phyloP scores from a whole-genome alignment of 2,888 invertebrate genomes.

The Yponomeuta evonymella region DNA sequence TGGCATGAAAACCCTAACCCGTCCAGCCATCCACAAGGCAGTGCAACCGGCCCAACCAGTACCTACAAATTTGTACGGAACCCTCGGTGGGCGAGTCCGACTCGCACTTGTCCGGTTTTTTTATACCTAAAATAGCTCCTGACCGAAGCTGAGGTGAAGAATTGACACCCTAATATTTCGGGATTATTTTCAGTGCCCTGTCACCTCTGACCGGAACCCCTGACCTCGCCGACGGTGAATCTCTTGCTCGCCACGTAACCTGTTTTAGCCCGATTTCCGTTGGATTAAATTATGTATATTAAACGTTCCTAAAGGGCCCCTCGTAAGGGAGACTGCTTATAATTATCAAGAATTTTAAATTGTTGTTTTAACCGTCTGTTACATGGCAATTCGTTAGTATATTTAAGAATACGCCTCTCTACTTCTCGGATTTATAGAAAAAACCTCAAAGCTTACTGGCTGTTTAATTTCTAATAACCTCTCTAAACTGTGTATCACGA shows the following conservation, averaged over 20 bases:
- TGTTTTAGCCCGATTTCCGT: conserved; percentile 40
- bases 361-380: too few relatives aligned
- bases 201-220: conserved; percentile 56
- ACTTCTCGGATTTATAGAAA: too few relatives aligned
- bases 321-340: background rate
- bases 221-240: conserved; percentile 60
- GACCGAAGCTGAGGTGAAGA: background rate
- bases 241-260: conserved; percentile 60
- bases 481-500: too few relatives aligned
- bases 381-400: too few relatives aligned
- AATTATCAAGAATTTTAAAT: conserved; percentile 7
- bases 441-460: too few relatives aligned
- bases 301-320: conserved; percentile 8
- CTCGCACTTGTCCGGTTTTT: background rate
- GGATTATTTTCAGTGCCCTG: conserved; percentile 38
- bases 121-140: background rate
- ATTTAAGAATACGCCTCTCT: too few relatives aligned
- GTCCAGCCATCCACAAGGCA: too few relatives aligned
- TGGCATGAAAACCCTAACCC: too few relatives aligned
- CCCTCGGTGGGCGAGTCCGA: too few relatives aligned
- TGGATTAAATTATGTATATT: conserved; percentile 15
- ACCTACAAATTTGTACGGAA: too few relatives aligned
- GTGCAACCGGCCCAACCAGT: too few relatives aligned
- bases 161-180: conserved; percentile 6
- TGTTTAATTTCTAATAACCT: too few relatives aligned